Conservation (phyloP, 2,888 invertebrate species). For the Gymnosoma rotundatum region DNA sequence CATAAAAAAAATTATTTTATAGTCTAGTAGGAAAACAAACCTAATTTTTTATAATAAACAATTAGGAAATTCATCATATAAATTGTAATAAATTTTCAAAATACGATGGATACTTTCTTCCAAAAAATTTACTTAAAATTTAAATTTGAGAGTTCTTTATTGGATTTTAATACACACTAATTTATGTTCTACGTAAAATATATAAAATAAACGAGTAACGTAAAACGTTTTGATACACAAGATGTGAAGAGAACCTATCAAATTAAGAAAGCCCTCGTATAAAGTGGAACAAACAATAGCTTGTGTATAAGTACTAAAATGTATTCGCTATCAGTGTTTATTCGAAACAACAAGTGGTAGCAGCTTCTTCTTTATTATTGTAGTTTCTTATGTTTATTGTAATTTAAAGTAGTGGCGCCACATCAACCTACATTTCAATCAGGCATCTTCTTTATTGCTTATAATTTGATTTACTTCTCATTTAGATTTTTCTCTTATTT, state of each 20-base stretch:
- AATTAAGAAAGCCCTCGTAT: background rate
- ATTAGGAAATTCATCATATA: slow-evolving; percentile 55
- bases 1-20: slow-evolving; percentile 16
- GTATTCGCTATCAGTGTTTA: slow-evolving; percentile 13
- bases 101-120: background rate
- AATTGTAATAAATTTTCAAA: slow-evolving; percentile 5
- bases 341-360: slow-evolving; percentile 57
- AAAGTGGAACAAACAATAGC: background rate
- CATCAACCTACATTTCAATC: slow-evolving; percentile 65
- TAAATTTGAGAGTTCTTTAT: background rate
- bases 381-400: slow-evolving; percentile 1
- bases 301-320: background rate
- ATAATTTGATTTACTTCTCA: slow-evolving; percentile 27
- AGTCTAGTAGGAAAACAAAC: background rate
- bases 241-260: too few species aligned
- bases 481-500: slow-evolving; percentile 1
- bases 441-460: slow-evolving; percentile 49
- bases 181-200: background rate
- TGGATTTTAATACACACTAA: background rate
- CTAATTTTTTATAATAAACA: slow-evolving; percentile 43
- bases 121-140: background rate
- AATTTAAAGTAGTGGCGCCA: slow-evolving; percentile 57
- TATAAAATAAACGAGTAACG: background rate
- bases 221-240: too few species aligned
- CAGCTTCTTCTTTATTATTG: background rate